These are phyloP conservation scores for Alviniconcha strummeri DNA, from an alignment of 2,888 invertebrate genomes.

Conservation along the genomic window DNA sequence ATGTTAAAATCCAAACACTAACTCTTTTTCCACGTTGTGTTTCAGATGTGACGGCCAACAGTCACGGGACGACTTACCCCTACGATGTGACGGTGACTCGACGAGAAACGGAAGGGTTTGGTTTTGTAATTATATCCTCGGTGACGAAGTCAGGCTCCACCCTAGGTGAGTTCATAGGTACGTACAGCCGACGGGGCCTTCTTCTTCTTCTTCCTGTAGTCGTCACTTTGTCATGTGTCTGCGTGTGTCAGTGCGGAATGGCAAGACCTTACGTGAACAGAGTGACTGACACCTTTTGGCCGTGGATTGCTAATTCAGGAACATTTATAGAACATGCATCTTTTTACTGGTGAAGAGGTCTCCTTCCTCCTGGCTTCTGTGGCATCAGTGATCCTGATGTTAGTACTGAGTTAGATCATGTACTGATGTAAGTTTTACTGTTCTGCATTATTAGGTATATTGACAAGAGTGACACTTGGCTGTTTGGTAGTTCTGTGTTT, in stretches of 20 bases:
- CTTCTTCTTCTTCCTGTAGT: conserved; percentile 14
- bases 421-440: no score
- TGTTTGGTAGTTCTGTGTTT: no score
- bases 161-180: conserved; percentile 71
- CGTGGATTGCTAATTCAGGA: no score
- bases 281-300: background rate
- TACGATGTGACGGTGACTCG: conserved; percentile 94
- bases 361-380: no score
- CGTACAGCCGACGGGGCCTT: conserved; percentile 40
- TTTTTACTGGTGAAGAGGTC: no score
- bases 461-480: no score
- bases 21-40: background rate
- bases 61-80: conserved; percentile 75
- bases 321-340: no score
- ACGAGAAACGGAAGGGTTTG: conserved; percentile 96
- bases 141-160: conserved; percentile 71
- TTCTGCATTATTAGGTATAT: no score
- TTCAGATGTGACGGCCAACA: conserved; percentile 34
- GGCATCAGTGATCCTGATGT: no score
- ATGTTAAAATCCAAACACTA: no score
- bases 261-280: background rate
- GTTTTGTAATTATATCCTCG: conserved; percentile 96
- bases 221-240: background rate
- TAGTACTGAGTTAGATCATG: no score
- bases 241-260: background rate